Evolutionary conservation across 2,113 vertebrate genomes (phyloP).

Genomic region (Microcebus ravelobensis): DNA sequence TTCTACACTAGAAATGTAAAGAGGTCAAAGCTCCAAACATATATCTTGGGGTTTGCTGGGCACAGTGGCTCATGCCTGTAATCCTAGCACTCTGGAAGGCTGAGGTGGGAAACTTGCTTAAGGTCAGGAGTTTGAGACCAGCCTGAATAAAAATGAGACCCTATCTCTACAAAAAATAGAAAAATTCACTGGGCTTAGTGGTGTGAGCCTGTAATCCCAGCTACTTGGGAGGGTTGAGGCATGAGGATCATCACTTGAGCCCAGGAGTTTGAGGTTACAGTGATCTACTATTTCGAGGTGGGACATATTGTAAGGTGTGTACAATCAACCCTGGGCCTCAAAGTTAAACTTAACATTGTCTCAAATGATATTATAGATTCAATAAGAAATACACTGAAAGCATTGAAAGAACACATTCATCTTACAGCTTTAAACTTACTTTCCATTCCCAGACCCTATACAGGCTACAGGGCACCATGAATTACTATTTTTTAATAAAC

Average conservation of each 20-base stretch:
- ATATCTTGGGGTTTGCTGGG: not conserved
- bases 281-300: not conserved
- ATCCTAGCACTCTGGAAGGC: too few relatives aligned
- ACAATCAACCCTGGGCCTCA: not conserved
- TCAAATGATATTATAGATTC: not conserved
- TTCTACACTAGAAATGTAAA: not conserved
- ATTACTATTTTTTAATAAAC: not conserved
- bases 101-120: too few relatives aligned
- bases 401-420: not conserved
- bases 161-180: too few relatives aligned
- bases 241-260: too few relatives aligned
- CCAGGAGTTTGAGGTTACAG: too few relatives aligned
- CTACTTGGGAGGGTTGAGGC: too few relatives aligned
- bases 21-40: not conserved
- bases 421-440: not conserved
- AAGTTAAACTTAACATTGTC: not conserved
- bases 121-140: too few relatives aligned
- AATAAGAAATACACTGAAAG: not conserved
- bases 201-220: too few relatives aligned
- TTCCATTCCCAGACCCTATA: not conserved
- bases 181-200: too few relatives aligned
- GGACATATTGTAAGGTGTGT: not conserved
- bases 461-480: not conserved
- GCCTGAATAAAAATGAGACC: too few relatives aligned
- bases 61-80: too few relatives aligned